These are phyloP conservation scores for Zaprionus gabonicus DNA, from an alignment of 1,140 invertebrate species.

Conservation along the genomic window DNA sequence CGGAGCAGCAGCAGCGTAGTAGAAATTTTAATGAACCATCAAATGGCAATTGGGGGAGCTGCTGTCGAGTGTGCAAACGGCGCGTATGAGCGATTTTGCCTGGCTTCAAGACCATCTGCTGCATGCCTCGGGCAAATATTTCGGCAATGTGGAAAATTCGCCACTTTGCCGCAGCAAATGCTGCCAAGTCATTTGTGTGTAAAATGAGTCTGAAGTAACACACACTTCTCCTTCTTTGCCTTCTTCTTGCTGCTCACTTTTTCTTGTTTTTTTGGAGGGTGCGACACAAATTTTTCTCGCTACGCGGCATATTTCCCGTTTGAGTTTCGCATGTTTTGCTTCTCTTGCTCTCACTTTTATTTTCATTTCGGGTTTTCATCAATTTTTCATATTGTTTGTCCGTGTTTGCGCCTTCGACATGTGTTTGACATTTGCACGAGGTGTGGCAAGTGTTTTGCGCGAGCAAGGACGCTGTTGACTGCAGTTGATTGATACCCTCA, in stretches of 20 bases:
- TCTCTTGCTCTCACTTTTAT: background rate
- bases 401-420: slow-evolving; percentile 76
- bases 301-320: slow-evolving; percentile 52
- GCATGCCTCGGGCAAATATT: slow-evolving; percentile 47
- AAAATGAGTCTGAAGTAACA: slow-evolving; percentile 33
- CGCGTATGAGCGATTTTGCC: slow-evolving; percentile 73
- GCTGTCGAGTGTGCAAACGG: slow-evolving; percentile 51
- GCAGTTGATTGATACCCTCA: slow-evolving; percentile 42
- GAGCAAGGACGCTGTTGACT: background rate
- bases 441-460: slow-evolving; percentile 21
- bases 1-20: slow-evolving; percentile 35
- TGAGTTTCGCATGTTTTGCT: slow-evolving; percentile 24
- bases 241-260: background rate
- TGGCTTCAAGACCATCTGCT: slow-evolving; percentile 28
- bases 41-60: slow-evolving; percentile 60
- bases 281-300: slow-evolving; percentile 32
- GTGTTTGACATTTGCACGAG: slow-evolving; percentile 76
- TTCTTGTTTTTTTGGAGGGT: background rate
- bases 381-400: slow-evolving; percentile 77
- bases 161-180: slow-evolving; percentile 60
- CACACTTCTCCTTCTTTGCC: slow-evolving; percentile 9
- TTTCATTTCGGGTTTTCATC: slow-evolving; percentile 70
- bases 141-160: slow-evolving; percentile 71
- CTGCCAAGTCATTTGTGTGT: slow-evolving; percentile 29
- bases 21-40: slow-evolving; percentile 74